Conservation (phyloP, 2,888 invertebrate species). For the Timema podura region DNA sequence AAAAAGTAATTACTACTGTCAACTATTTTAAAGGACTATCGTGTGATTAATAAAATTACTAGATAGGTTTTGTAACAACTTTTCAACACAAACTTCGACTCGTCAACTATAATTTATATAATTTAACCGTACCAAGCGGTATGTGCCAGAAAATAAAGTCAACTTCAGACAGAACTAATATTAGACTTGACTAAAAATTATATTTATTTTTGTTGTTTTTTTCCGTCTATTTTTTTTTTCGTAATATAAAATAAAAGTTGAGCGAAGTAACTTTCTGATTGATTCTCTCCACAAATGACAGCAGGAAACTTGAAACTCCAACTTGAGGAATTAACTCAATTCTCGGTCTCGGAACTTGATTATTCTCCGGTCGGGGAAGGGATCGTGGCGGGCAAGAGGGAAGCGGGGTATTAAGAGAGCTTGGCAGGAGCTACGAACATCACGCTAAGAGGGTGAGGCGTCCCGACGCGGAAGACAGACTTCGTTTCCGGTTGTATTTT, state of each 20-base stretch:
- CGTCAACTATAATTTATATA: no score
- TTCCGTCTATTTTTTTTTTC: no score
- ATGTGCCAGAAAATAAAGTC: no score
- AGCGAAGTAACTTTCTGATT: conserved; percentile 26
- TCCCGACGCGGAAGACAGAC: conserved; percentile 2
- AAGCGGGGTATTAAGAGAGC: background rate
- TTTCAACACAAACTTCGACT: no score
- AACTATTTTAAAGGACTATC: no score
- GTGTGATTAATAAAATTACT: no score
- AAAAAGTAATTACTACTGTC: no score
- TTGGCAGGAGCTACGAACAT: background rate
- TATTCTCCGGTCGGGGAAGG: background rate
- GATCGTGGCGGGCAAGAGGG: background rate
- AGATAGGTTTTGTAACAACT: no score
- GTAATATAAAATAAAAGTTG: background rate
- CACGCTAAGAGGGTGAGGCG: background rate
- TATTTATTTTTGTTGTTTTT: no score
- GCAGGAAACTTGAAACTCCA: conserved; percentile 25
- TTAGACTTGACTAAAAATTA: no score
- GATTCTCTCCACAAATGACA: conserved; percentile 27
- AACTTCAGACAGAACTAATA: no score
- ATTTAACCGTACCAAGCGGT: no score
- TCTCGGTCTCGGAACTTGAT: conserved; percentile 13
- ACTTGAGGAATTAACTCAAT: conserved; percentile 16
- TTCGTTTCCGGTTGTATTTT: conserved; percentile 15